These are phyloP conservation scores for Drosophila demipolita DNA, from an alignment of 2,888 invertebrate genomes.

Conservation along the genomic window DNA sequence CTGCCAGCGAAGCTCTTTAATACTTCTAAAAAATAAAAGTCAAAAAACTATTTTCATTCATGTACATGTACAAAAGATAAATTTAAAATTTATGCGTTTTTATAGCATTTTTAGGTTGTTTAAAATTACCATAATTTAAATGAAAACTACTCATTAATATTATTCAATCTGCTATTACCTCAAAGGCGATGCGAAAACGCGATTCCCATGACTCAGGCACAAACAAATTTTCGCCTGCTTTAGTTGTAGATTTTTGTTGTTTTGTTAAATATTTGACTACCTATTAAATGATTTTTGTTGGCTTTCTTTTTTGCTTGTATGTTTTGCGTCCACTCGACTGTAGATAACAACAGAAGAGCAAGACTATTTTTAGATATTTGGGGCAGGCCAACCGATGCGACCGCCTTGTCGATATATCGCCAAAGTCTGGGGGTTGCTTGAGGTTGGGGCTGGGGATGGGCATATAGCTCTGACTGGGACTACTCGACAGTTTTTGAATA, in stretches of 20 bases:
- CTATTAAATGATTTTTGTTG: conserved; percentile 11
- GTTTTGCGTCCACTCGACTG: conserved; percentile 44
- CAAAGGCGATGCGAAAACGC: conserved; percentile 33
- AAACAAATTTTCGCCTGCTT: conserved; percentile 7
- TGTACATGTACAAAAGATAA: conserved; percentile 7
- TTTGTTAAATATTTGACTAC: conserved; percentile 27
- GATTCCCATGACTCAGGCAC: conserved; percentile 63
- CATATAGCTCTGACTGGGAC: conserved; percentile 22
- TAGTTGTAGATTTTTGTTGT: conserved; percentile 1
- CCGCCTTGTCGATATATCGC: conserved; percentile 66
- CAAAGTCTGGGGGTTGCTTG: conserved; percentile 16
- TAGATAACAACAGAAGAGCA: conserved; percentile 67
- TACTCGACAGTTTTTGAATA: conserved; percentile 60
- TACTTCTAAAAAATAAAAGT: not conserved
- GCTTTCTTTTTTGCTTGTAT: conserved; percentile 28
- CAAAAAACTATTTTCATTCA: not conserved
- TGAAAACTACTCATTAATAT: conserved; percentile 53
- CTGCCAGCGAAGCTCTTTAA: not conserved
- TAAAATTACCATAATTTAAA: conserved; percentile 60
- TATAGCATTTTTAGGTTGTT: conserved; percentile 53
- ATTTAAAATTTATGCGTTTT: conserved; percentile 4
- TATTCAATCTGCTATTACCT: conserved; percentile 52
- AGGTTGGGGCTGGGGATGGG: not conserved
- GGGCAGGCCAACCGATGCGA: conserved; percentile 65
- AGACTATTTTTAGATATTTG: conserved; percentile 75